Evolutionary conservation across 2,113 vertebrate species (phyloP).

Genomic region (Pogonocichla stellata): DNA sequence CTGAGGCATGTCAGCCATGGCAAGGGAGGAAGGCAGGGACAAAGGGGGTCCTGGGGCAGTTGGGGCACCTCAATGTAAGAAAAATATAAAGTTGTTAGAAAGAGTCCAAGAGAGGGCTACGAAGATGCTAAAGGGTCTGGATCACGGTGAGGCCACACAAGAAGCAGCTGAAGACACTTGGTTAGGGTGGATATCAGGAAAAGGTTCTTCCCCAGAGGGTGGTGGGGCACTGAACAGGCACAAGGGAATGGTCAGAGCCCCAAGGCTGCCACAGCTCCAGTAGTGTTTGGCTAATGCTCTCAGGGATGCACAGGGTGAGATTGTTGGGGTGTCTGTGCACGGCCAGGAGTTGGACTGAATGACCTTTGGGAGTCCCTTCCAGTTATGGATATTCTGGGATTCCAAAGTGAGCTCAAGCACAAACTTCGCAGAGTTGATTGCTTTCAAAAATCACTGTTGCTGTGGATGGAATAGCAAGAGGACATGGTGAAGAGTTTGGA

Average conservation of each 20-base stretch:
- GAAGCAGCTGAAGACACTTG: neutral
- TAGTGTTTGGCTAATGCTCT: rapidly evolving
- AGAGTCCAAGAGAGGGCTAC: neutral
- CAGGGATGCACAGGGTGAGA: neutral
- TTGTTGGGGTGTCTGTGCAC: neutral
- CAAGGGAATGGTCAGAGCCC: neutral
- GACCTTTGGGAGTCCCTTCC: neutral
- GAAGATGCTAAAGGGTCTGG: neutral
- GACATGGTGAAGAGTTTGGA: neutral
- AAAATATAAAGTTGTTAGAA: neutral
- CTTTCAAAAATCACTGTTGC: neutral
- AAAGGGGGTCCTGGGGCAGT: neutral
- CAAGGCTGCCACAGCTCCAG: neutral
- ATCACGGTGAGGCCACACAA: neutral
- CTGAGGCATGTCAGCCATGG: neutral
- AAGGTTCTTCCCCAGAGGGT: neutral
- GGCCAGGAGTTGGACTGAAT: neutral
- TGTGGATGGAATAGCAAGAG: neutral
- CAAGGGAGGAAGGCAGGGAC: neutral
- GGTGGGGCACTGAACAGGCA: neutral
- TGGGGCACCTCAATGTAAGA: neutral
- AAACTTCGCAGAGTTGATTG: neutral
- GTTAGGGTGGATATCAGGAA: rapidly evolving
- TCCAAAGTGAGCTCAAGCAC: neutral
- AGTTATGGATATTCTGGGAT: neutral